phyloP scores from a whole-genome alignment of 2,113 vertebrate genomes.

The Solea solea region DNA sequence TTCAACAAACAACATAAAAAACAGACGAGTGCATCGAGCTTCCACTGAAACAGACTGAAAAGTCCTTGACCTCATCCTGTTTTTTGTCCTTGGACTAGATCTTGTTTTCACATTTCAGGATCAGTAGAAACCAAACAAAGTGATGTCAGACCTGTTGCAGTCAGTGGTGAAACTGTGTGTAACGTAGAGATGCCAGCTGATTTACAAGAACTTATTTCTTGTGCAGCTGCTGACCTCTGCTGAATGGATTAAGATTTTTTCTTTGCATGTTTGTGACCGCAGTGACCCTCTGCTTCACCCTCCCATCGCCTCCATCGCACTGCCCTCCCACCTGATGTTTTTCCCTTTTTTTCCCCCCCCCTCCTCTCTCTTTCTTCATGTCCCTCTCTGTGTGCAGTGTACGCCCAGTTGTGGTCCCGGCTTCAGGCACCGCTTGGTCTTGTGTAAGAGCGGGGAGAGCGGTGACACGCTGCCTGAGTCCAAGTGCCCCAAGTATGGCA shows the following conservation, averaged over 20 bases:
- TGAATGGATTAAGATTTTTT: constrained; percentile 16
- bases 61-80: background rate
- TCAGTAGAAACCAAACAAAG: constrained; percentile 37
- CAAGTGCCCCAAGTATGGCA: constrained; percentile 85
- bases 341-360: background rate
- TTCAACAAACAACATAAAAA: no score
- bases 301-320: constrained; percentile 12
- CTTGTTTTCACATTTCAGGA: constrained; percentile 27
- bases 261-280: constrained; percentile 39
- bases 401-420: constrained; percentile 94
- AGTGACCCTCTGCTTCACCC: constrained; percentile 45
- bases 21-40: no score
- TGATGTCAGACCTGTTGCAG: constrained; percentile 21
- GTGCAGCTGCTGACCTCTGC: constrained; percentile 60
- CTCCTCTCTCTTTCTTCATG: background rate
- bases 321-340: constrained; percentile 23
- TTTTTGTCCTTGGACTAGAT: constrained; percentile 22
- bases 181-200: constrained; percentile 21
- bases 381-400: constrained; percentile 81
- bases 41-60: background rate
- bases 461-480: constrained; percentile 83
- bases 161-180: constrained; percentile 28
- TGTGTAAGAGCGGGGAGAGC: constrained; percentile 93
- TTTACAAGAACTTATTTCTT: constrained; percentile 45
- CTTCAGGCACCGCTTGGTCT: constrained; percentile 91